Base-by-base conservation (phyloP, 2,113 vertebrate species). In the Hymenochirus boettgeri region DNA sequence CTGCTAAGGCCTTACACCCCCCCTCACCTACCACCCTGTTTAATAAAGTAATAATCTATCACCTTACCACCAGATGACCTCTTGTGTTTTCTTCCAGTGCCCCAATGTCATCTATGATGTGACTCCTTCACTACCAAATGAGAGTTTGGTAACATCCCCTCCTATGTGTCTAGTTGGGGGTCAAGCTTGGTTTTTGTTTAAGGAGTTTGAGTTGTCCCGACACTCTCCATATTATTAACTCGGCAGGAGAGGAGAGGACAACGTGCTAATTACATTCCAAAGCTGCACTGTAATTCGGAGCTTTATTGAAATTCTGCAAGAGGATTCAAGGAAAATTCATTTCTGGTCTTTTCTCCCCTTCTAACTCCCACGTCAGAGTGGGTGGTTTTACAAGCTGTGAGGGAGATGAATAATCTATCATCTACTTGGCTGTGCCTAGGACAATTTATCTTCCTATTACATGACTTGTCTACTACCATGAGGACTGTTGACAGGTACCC, bases 401-500 rank as follows among this genome's bases (percentile, higher is more conserved):
- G 39, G 33, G 33, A 69, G 65, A 60, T 60, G 56, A 69, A 60
- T 53, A 53, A 60, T 60, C 64, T 53, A 42, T 60, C 57, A 59
- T 18, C 21, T 15, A 17, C 22, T 23, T 60, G 56, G 58, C 65
- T 60, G 31, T 12, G 25, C 31, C 17, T 13, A 18, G 56, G 46
- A 60, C 65, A 53, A 67, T 62, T 51, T 52, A 62, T 67, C 65
- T 60, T 67, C 57, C 56, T 27, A 67, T 67, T 51, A 66, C 47
- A 26, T n/a, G 39, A 31, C 23, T 18, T 59, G 31, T 39, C 46
- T 59, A 33, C 42, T 35, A 69, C 65, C 35, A 31, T 26, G 48
- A 52, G 47, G 24, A 15, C 33, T 13, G 23, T 3, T 52, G 48
- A 31, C 56, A 42, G 54, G 18, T 45, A 39, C 64, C 23, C 55